phyloP scores from a whole-genome alignment of 2,888 invertebrate species.

The Incurvaria masculella region DNA sequence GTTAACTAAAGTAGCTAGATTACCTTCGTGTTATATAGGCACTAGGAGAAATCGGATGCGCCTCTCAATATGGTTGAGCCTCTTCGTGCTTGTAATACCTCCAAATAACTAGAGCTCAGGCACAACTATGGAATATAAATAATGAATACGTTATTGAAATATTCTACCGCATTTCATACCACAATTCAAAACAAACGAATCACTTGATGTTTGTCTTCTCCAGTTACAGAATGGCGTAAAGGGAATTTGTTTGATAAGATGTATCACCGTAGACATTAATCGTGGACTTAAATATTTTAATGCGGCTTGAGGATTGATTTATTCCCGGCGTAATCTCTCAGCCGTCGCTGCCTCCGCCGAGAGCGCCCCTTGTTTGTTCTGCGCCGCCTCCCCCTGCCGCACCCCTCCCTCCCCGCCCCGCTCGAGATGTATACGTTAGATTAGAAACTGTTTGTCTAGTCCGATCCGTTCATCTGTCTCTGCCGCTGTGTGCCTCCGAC shows the following conservation, averaged over 20 bases:
- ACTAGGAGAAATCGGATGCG: too few species aligned
- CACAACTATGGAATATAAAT: too few species aligned
- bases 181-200: too few species aligned
- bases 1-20: too few species aligned
- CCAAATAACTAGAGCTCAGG: too few species aligned
- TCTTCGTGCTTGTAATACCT: too few species aligned
- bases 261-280: conserved; percentile 32
- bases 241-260: not conserved
- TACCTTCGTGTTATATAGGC: too few species aligned
- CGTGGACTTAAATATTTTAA: conserved; percentile 56
- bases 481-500: not conserved
- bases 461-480: not conserved
- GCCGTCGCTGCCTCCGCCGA: conserved; percentile 32
- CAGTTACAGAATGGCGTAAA: too few species aligned
- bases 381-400: conserved; percentile 16
- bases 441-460: conserved; percentile 21
- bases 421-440: conserved; percentile 51
- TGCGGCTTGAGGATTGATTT: conserved; percentile 55
- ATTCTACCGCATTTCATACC: too few species aligned
- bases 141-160: too few species aligned
- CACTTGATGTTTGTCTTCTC: too few species aligned
- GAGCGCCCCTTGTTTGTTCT: conserved; percentile 48
- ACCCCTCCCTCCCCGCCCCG: conserved; percentile 10
- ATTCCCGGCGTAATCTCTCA: conserved; percentile 51
- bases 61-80: too few species aligned